A percentile compares a stretch with the other conserved stretches of the same genome.
Conservation (phyloP, 2,113 vertebrate genomes). For the Zeus faber region DNA sequence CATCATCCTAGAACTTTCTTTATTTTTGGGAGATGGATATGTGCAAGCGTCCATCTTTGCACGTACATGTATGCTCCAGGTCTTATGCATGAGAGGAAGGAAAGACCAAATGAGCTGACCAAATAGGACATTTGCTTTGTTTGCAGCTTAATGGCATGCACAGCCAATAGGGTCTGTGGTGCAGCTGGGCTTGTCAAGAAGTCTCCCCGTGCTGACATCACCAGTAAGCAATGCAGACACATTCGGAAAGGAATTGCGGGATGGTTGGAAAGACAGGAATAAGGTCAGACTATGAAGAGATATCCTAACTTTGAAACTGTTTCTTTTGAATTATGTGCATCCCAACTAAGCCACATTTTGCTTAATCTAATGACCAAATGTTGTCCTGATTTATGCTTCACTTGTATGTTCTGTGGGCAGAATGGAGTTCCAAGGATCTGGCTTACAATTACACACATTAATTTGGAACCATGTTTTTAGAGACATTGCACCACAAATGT, state of each 20-base stretch:
- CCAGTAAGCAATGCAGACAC: not conserved
- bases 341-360: no score
- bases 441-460: not conserved
- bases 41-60: not conserved
- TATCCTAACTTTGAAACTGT: not conserved
- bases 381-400: no score
- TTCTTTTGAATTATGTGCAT: no score
- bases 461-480: not conserved
- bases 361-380: no score
- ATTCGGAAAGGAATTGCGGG: not conserved
- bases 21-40: no score
- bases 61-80: not conserved
- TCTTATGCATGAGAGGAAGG: not conserved
- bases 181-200: conserved; percentile 1
- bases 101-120: not conserved
- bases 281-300: not conserved
- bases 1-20: no score
- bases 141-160: not conserved
- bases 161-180: not conserved
- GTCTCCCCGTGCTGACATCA: not conserved
- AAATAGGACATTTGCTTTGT: not conserved
- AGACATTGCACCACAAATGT: no score
- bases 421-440: no score
- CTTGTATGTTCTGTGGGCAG: no score
- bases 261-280: not conserved